Conservation (phyloP, 2,113 vertebrate species). For the Daphoenositta chrysoptera region DNA sequence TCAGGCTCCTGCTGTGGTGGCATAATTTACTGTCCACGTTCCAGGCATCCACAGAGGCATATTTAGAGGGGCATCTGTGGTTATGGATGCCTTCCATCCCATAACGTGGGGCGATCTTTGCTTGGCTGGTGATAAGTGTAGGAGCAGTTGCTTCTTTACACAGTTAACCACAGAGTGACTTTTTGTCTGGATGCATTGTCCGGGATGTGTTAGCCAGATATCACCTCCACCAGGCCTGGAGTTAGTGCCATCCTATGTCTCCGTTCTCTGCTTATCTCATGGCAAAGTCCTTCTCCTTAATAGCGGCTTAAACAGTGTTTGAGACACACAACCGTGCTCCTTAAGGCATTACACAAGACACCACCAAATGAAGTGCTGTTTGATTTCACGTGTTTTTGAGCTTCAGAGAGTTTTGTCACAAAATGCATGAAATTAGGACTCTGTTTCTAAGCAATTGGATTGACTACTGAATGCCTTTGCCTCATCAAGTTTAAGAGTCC, state of each 20-base stretch:
- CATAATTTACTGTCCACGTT: background rate
- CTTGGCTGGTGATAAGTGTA: background rate
- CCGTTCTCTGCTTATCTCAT: too few relatives aligned
- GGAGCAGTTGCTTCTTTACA: background rate
- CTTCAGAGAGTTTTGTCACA: background rate
- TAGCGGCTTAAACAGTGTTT: background rate
- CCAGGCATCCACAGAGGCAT: background rate
- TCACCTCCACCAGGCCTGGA: background rate
- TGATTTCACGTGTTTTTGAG: background rate
- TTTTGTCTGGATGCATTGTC: background rate
- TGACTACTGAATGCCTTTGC: background rate
- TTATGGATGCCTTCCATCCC: too few relatives aligned
- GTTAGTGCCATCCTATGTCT: background rate
- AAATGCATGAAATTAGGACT: background rate
- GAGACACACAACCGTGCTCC: background rate
- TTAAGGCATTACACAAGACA: too few relatives aligned
- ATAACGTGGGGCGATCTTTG: background rate
- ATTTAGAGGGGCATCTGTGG: rapidly evolving
- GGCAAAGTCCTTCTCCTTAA: background rate
- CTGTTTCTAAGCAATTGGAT: rapidly evolving
- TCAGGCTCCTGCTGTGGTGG: background rate
- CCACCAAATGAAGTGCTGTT: background rate
- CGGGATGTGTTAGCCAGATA: too few relatives aligned
- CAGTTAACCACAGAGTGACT: background rate
- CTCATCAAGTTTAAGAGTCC: background rate